phyloP scores from a whole-genome alignment of 2,888 invertebrate species.

The Euzophera pinguis region DNA sequence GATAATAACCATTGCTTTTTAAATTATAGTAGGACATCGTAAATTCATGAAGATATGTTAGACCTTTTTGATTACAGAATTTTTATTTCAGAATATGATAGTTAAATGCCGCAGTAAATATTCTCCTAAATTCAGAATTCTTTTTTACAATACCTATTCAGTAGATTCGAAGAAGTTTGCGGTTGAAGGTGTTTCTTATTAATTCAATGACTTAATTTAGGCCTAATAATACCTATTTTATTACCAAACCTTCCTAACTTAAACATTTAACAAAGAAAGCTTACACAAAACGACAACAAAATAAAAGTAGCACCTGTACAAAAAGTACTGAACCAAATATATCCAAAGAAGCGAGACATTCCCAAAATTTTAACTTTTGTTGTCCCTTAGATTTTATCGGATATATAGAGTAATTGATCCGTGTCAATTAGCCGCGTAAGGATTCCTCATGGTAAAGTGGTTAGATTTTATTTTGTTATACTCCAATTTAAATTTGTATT shows the following conservation, averaged over 20 bases:
- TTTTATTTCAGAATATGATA: no score
- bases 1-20: no score
- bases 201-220: no score
- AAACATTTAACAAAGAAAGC: not conserved
- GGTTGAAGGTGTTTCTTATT: no score
- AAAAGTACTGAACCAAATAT: slow-evolving; percentile 1
- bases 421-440: slow-evolving; percentile 19
- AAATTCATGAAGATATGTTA: no score
- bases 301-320: not conserved
- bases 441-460: slow-evolving; percentile 20
- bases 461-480: slow-evolving; percentile 6
- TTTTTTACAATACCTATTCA: no score
- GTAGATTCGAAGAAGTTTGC: no score
- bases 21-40: no score
- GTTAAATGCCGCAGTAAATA: no score
- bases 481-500: not conserved
- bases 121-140: no score
- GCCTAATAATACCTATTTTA: no score
- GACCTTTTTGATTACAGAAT: no score
- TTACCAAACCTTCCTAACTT: not conserved
- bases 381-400: slow-evolving; percentile 27
- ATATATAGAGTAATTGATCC: slow-evolving; percentile 8
- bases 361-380: slow-evolving; percentile 22
- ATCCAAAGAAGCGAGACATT: slow-evolving; percentile 33
- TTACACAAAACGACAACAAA: not conserved